Evolutionary conservation across 2,888 invertebrate species (phyloP).

Genomic region (Bruchidius siliquastri): DNA sequence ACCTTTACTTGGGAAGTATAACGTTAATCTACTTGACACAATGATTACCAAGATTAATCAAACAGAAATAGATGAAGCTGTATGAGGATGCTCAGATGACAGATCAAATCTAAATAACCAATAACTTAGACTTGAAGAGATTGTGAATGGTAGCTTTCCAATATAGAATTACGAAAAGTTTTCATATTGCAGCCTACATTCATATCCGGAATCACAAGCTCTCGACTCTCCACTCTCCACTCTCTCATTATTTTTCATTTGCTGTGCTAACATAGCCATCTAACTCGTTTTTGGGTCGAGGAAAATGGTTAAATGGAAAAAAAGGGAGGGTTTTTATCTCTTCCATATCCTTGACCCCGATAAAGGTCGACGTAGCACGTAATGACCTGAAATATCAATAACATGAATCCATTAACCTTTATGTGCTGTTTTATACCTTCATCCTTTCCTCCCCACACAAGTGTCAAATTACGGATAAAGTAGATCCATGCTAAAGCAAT

Average conservation of each 20-base stretch:
- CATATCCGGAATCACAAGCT: neutral
- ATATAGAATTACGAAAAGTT: neutral
- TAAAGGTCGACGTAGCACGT: neutral
- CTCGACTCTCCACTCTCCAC: neutral
- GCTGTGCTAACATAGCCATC: neutral
- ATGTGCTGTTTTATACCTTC: neutral
- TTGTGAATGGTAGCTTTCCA: no score
- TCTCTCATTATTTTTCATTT: neutral
- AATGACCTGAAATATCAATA: neutral
- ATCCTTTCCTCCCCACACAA: neutral
- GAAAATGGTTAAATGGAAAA: neutral
- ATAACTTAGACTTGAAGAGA: no score
- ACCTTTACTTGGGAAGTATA: no score
- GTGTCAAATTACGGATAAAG: neutral
- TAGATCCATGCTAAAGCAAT: neutral
- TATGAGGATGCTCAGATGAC: no score
- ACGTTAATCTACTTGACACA: no score
- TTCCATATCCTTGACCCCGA: neutral
- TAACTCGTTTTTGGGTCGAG: neutral
- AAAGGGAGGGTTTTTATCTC: neutral
- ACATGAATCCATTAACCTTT: neutral
- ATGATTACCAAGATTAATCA: no score
- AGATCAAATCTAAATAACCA: no score
- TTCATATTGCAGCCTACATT: neutral
- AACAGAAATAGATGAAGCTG: no score